Evolutionary conservation across 2,113 vertebrate species (phyloP), one percentile per base, ranked within the genome.

Genomic region (Notechis scutatus): DNA sequence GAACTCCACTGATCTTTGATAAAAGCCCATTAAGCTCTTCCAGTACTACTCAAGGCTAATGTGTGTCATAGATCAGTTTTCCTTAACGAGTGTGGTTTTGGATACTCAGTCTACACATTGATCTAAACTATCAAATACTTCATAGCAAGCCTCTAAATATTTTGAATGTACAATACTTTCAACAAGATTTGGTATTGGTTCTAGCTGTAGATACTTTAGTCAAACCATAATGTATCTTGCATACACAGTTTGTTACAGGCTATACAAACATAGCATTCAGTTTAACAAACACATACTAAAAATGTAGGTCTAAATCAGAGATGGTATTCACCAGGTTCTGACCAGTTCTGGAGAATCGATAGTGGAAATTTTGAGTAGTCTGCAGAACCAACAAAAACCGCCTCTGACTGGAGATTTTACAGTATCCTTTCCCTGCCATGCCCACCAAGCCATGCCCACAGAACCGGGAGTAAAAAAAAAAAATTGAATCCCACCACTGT

Each of bases 1-100:
- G 8, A 94, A 95, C 81, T 26, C 87, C 14, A 9, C 74, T 69
- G 87, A 52, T 94, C 54, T 9, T 50, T 95, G 94, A 92, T 50
- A 91, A 88, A 91, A 93, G 7, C 74, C 23, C 88, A 7, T 91
- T 86, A 54, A 87, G 52, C 2, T 93, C 56, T 64, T 91, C 87
- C 11, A 4, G 0, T 91, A 91, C 85, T 10, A 11, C 64, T 15
- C 9, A 57, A 29, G 21, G 12, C 21, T 92, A 56, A 52, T 42
- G 11, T 12, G 85, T 42, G 2, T 23, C 52, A 92, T 47, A n/a
- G 54, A 12, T 69, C 29, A 34, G 29, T 69, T 69, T 64, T 9
- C 26, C 88, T 94, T 90, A 29, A 45, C 64, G 0, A 91, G 55
- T 91, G 45, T 14, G 91, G 93, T 90, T 64, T 56, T 88, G 24